phyloP scores from a whole-genome alignment of 2,888 invertebrate species.

The Liodrosophila aerea region DNA sequence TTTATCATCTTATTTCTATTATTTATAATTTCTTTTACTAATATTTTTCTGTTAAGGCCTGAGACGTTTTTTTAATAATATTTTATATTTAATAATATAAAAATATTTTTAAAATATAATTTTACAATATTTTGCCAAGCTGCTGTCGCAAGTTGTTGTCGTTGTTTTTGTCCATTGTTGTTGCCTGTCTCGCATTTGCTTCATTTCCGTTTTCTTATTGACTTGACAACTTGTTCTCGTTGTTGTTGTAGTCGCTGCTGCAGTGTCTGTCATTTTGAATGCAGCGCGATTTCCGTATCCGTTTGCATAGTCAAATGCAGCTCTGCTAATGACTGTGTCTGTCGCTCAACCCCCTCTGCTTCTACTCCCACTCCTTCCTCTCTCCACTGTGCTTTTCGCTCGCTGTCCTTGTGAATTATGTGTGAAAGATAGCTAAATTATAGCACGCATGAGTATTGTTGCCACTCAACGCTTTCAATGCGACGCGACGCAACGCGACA shows the following conservation, averaged over 20 bases:
- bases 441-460: constrained; percentile 63
- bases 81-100: no score
- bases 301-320: constrained; percentile 43
- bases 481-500: no score
- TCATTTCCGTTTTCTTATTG: constrained; percentile 42
- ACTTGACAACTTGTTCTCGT: constrained; percentile 32
- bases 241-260: constrained; percentile 23
- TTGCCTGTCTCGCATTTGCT: constrained; percentile 11
- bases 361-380: not conserved
- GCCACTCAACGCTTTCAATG: constrained; percentile 49
- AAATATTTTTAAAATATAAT: no score
- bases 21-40: no score
- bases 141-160: constrained; percentile 21
- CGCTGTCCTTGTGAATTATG: constrained; percentile 58
- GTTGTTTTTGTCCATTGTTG: no score
- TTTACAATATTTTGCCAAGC: constrained; percentile 1
- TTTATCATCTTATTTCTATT: no score
- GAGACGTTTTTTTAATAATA: no score
- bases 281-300: constrained; percentile 64
- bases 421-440: constrained; percentile 72
- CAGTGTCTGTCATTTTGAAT: constrained; percentile 55
- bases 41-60: no score
- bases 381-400: not conserved
- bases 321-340: constrained; percentile 42
- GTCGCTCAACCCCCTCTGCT: not conserved